Evolutionary conservation across 1,140 invertebrate species (phyloP), one percentile per base, ranked within the genome.

Genomic region (Hylaeus volcanicus): DNA sequence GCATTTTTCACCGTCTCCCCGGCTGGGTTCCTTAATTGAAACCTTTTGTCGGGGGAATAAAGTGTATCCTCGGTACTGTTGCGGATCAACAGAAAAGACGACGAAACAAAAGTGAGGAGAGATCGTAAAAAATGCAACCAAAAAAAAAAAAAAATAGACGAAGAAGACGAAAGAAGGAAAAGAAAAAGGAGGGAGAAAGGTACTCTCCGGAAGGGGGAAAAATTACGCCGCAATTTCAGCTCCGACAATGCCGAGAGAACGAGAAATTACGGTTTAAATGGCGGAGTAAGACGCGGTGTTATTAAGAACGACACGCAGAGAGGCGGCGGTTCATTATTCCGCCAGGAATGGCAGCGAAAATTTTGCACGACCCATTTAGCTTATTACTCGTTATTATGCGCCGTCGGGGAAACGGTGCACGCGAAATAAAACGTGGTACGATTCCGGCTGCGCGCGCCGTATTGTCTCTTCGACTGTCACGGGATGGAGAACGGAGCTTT

Each of bases 31-130:
- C 79, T 86, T 86, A 85, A 86, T 86, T 85, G 85, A 86, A 86
- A 86, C 84, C 84, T 85, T 86, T 86, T 83, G 81, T 80, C 75
- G 77, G 61, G 70, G 72, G 56, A 78, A 83, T 82, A 86, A 86
- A 86, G 76, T 76, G 85, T 86, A 74, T 86, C 66, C 83, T 82
- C 58, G 60, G 64, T 74, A 66, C 56, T 55, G 51, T 61, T 65
- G 63, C 53, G 53, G 14, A 79, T 74, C 70, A 78, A 85, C 74
- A 77, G 26, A 74, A 76, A 68, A 58, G 48, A 48, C 15, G 66
- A 14, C 45, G 69, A 26, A 60, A 78, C 75, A 73, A 65, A 37
- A 43, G 15, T 3, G 68, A 11, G 53, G 26, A n/a, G 45, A 53
- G n/a, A 56, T 64, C 61, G 53, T 56, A 26, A 75, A 37, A 43